Base-by-base conservation (phyloP, 2,888 invertebrate genomes). In the Microplitis deprimator region DNA sequence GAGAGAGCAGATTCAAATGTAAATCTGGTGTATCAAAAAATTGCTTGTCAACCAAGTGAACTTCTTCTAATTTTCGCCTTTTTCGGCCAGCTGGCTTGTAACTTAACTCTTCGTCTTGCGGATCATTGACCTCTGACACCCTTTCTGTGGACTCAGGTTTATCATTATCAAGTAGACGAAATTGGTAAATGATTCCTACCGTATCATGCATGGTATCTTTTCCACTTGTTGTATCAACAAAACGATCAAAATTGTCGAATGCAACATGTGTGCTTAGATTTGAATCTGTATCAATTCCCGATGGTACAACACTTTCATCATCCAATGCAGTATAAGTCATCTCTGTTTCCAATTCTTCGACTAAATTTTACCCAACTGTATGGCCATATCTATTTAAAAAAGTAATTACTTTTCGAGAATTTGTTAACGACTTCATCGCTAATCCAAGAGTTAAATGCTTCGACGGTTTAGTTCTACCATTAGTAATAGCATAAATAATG, bases 361-460 rank as follows among this genome's bases (percentile, higher is more conserved):
- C 29, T 8, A 72, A 75, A 7, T 79, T 80, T 67, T 84, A 84
- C 68, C 75, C 80, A 62, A 79, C 80, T 50, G 82, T 84, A 77
- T 83, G 84, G 7, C 83, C 82, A 76, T 77, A 82, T 79, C 79
- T 71, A 17, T 70, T 61, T 5, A 70, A 20, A 17, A 84, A 80
- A 71, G 82, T 79, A 5, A 84, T 78, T n/a, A 83, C 75, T 75
- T 83, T 83, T 75, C 76, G 73, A 69, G 83, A 83, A 69, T 80
- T 83, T 77, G 82, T 81, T 29, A 83, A 41, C 78, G 82, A 81
- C 76, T 83, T 84, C 65, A 84, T n/a, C 69, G 83, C 72, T 76
- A 84, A 77, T 67, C 82, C 83, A 40, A 84, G 74, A 5, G 72
- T 80, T 8, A 84, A 79, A 62, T 84, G 82, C 70, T 82, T 84